phyloP scores from a whole-genome alignment of 2,888 invertebrate genomes.

The Pteria penguin region DNA sequence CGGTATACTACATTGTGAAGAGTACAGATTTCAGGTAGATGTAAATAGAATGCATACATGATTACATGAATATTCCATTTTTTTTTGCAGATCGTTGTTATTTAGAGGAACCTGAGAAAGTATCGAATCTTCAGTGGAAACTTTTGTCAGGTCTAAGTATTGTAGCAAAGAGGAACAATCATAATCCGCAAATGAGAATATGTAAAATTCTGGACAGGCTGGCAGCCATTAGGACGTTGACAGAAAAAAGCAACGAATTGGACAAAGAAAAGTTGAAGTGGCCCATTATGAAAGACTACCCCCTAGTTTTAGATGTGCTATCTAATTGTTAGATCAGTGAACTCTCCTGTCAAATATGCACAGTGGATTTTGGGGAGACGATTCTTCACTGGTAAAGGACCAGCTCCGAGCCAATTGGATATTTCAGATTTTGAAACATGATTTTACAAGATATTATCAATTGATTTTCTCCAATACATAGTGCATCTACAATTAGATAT shows the following conservation, averaged over 20 bases:
- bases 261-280: slow-evolving; percentile 26
- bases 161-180: slow-evolving; percentile 16
- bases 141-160: slow-evolving; percentile 29
- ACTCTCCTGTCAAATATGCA: too few species aligned
- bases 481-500: too few species aligned
- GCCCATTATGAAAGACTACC: slow-evolving; percentile 38
- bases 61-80: neutral
- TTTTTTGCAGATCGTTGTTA: slow-evolving; percentile 40
- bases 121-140: slow-evolving; percentile 44
- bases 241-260: slow-evolving; percentile 25
- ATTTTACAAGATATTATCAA: too few species aligned
- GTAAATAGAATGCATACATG: neutral
- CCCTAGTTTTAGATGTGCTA: slow-evolving; percentile 32
- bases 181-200: slow-evolving; percentile 19
- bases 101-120: slow-evolving; percentile 39
- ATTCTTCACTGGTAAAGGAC: too few species aligned
- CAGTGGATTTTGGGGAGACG: too few species aligned
- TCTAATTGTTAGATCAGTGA: too few species aligned
- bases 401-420: too few species aligned
- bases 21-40: neutral
- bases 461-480: too few species aligned
- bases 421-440: too few species aligned
- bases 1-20: neutral
- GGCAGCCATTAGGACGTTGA: slow-evolving; percentile 19
- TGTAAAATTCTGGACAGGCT: slow-evolving; percentile 35